Evolutionary conservation across 2,113 vertebrate species (phyloP).

Genomic region (Rattus norvegicus): DNA sequence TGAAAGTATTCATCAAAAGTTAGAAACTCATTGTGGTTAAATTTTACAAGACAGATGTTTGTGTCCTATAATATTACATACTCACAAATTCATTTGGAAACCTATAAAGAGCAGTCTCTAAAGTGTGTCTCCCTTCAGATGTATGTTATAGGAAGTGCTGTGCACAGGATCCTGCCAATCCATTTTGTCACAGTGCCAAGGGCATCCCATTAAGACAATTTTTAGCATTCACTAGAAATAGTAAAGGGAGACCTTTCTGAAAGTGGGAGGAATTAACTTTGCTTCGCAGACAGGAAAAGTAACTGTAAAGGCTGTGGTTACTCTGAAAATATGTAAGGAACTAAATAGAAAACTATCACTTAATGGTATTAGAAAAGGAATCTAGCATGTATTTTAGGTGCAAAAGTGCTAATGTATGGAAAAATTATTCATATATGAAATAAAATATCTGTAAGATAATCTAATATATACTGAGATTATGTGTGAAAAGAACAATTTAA

Average conservation of each 20-base stretch:
- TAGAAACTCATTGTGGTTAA: not conserved
- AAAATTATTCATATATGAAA: not conserved
- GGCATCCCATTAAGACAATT: not conserved
- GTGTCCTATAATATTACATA: not conserved
- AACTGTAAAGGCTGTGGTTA: not conserved
- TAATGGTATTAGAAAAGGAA: not conserved
- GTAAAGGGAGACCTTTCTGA: not conserved
- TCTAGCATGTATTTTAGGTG: not conserved
- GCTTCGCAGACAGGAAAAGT: not conserved
- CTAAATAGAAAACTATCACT: not conserved
- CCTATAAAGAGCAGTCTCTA: not conserved
- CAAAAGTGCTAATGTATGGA: not conserved
- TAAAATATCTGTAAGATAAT: not conserved
- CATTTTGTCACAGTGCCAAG: not conserved
- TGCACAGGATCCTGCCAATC: not conserved
- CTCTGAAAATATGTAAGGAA: not conserved
- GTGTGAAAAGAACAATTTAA: not conserved
- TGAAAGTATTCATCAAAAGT: not conserved
- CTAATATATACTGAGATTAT: not conserved
- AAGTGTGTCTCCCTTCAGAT: not conserved
- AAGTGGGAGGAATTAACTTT: not conserved
- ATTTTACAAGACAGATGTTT: not conserved
- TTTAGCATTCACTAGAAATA: not conserved
- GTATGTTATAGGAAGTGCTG: not conserved
- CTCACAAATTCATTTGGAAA: not conserved